A percentile compares a stretch with the other conserved stretches of the same genome.
Evolutionary conservation across 1,140 invertebrate species (phyloP).

Genomic region (Bombus waltoni): DNA sequence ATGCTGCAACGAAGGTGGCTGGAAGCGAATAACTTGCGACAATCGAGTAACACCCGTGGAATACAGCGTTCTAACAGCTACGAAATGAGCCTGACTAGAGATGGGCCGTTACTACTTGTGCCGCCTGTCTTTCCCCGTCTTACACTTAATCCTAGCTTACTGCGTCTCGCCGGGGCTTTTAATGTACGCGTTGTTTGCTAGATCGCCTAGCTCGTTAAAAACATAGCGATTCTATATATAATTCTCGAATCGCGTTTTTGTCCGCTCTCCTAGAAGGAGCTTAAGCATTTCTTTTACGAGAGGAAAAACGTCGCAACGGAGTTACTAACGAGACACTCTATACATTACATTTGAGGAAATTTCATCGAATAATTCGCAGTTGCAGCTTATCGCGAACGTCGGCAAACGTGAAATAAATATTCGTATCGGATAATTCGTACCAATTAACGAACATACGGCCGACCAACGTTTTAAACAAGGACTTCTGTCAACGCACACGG

Average conservation of each 20-base stretch:
- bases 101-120: not conserved
- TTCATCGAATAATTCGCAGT: not conserved
- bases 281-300: not conserved
- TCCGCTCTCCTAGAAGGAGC: not conserved
- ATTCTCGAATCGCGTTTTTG: not conserved
- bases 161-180: not conserved
- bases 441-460: not conserved
- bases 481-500: not conserved
- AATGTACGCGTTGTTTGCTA: constrained; percentile 3
- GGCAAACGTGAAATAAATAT: not conserved
- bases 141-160: constrained; percentile 18
- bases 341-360: not conserved
- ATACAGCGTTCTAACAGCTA: not conserved
- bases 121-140: not conserved
- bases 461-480: not conserved
- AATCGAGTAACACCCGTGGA: not conserved
- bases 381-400: not conserved
- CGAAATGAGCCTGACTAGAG: not conserved
- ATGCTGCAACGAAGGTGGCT: not conserved
- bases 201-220: not conserved
- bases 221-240: not conserved
- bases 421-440: not conserved
- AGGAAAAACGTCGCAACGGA: not conserved
- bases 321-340: not conserved
- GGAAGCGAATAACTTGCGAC: not conserved